Percentiles rank a stretch among this genome's conserved stretches.
Conservation (phyloP, 2,113 vertebrate genomes). For the Heteronetta atricapilla region DNA sequence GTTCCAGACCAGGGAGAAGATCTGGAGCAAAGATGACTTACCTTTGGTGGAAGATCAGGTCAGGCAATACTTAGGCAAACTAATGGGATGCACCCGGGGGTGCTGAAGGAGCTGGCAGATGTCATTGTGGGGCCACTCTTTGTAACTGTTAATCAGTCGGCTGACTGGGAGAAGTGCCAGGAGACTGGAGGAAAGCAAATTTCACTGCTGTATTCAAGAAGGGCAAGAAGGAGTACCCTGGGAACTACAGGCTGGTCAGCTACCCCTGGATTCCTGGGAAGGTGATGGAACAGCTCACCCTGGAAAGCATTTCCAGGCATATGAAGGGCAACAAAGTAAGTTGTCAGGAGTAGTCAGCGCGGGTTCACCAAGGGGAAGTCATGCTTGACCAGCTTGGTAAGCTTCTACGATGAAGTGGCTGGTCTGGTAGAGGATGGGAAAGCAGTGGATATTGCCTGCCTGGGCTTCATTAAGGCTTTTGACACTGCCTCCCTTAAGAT, state of each 20-base stretch:
- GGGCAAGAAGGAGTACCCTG: background rate
- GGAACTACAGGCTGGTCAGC: background rate
- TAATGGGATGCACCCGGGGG: background rate
- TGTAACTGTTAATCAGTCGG: background rate
- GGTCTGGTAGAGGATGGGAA: background rate
- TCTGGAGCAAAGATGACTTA: background rate
- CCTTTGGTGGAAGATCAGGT: background rate
- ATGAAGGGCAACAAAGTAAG: background rate
- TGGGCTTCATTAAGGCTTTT: background rate
- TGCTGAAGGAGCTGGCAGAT: background rate
- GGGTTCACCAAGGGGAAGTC: background rate
- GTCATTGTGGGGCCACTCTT: background rate
- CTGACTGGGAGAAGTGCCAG: background rate
- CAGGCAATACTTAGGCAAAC: background rate
- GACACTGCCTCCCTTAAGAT: background rate
- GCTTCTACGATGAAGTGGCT: background rate
- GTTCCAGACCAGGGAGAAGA: background rate
- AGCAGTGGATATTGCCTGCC: background rate
- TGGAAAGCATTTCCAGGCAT: background rate
- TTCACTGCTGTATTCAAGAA: background rate
- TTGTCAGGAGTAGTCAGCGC: background rate
- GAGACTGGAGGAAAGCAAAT: background rate
- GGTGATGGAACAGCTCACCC: background rate
- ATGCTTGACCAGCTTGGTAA: background rate
- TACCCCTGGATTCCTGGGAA: background rate